phyloP scores from a whole-genome alignment of 2,888 invertebrate genomes.

The Platycheirus albimanus region DNA sequence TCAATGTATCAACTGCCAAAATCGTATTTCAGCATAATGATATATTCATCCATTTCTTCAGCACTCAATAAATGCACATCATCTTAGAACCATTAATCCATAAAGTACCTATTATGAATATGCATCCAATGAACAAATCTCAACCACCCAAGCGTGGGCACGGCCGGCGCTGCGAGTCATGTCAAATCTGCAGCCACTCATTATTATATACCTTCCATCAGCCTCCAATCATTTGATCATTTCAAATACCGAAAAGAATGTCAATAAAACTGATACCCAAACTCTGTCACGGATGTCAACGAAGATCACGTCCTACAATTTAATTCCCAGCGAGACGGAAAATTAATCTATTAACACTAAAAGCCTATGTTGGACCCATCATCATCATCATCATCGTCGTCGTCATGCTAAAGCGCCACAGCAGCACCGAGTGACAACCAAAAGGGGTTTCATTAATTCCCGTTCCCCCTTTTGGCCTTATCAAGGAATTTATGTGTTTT shows the following conservation, averaged over 20 bases:
- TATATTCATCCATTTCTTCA: too few relatives aligned
- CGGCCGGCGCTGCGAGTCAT: background rate
- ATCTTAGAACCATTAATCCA: background rate
- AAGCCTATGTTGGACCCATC: slow-evolving; percentile 69
- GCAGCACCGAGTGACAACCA: slow-evolving; percentile 39
- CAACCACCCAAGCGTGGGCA: background rate
- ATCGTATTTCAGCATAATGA: too few relatives aligned
- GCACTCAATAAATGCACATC: background rate
- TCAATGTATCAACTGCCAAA: too few relatives aligned
- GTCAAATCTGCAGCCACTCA: background rate
- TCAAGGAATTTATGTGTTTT: slow-evolving; percentile 73
- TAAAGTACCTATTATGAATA: too few relatives aligned
- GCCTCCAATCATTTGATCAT: background rate
- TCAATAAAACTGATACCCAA: slow-evolving; percentile 1
- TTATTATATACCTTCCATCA: background rate
- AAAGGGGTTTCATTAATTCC: slow-evolving; percentile 61
- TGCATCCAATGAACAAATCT: background rate
- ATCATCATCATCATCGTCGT: slow-evolving; percentile 22
- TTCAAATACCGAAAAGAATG: background rate
- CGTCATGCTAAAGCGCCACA: slow-evolving; percentile 49
- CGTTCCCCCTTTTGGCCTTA: slow-evolving; percentile 35
- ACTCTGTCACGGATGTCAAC: slow-evolving; percentile 65
- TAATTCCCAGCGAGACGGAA: slow-evolving; percentile 64
- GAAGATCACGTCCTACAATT: slow-evolving; percentile 70
- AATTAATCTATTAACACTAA: slow-evolving; percentile 73